These are phyloP conservation scores for Microctenopoma steveboyesi DNA, from an alignment of 2,797 vertebrate species.

Conservation along the genomic window DNA sequence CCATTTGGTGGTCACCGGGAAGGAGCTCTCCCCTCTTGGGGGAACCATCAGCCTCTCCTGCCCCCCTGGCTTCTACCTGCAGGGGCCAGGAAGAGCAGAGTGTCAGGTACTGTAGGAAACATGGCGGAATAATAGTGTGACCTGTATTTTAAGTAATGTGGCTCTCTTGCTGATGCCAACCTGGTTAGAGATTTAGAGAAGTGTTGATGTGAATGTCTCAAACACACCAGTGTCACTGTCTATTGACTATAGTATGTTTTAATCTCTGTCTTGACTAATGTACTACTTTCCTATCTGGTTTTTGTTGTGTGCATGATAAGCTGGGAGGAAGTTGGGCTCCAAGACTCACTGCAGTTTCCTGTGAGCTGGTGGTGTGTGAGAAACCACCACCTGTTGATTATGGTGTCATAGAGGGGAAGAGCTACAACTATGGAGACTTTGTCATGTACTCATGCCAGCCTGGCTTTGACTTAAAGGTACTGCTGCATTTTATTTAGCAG, in stretches of 20 bases:
- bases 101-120: constrained; percentile 86
- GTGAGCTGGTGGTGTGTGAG: constrained; percentile 87
- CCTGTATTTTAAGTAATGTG: neutral
- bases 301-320: constrained; percentile 71
- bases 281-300: neutral
- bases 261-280: constrained; percentile 5
- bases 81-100: constrained; percentile 82
- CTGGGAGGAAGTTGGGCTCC: constrained; percentile 89
- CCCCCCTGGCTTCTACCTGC: constrained; percentile 86
- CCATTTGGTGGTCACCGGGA: constrained; percentile 78
- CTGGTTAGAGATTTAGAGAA: neutral
- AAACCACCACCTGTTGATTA: constrained; percentile 84
- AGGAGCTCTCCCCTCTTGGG: constrained; percentile 85
- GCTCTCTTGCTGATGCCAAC: neutral
- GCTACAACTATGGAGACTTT: constrained; percentile 85
- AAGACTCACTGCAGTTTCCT: constrained; percentile 84
- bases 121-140: neutral
- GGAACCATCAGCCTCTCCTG: constrained; percentile 88
- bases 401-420: constrained; percentile 85
- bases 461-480: constrained; percentile 92
- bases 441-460: constrained; percentile 88
- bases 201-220: neutral
- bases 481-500: neutral
- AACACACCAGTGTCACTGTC: neutral
- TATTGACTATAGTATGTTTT: neutral